Percentiles rank a stretch among this genome's conserved stretches.
Conservation (phyloP, 30 jellyfish, hydroid and myxozoan species). For the Mastigias papua region DNA sequence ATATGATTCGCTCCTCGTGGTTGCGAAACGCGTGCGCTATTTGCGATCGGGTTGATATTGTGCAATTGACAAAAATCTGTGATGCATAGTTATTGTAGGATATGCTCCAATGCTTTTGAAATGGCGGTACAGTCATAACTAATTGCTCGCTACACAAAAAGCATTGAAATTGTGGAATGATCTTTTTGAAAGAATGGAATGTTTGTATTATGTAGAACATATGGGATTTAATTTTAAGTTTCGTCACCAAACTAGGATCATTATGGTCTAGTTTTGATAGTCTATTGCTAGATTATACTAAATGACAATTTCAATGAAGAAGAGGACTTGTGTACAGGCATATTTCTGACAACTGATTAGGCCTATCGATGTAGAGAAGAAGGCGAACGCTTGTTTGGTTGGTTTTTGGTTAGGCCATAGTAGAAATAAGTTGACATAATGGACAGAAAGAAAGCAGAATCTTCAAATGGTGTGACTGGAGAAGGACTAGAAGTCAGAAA, state of each 20-base stretch:
- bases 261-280: too few relatives aligned
- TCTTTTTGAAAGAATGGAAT: not conserved
- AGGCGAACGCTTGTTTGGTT: not conserved
- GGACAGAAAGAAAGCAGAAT: not conserved
- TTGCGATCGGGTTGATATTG: not conserved
- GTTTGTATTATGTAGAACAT: not conserved
- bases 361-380: too few relatives aligned
- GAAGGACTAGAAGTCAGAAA: not conserved
- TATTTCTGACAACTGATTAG: too few relatives aligned
- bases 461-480: not conserved
- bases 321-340: too few relatives aligned
- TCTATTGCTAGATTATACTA: too few relatives aligned
- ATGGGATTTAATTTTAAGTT: not conserved
- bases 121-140: not conserved
- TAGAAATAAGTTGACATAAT: not conserved
- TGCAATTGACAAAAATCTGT: not conserved
- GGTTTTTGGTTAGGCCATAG: too few relatives aligned
- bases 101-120: conserved; percentile 11
- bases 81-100: conserved; percentile 20
- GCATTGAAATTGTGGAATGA: not conserved
- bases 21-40: too few relatives aligned
- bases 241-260: not conserved
- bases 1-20: not conserved
- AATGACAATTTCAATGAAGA: too few relatives aligned
- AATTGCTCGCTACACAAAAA: not conserved